Conservation (phyloP, 2,888 invertebrate genomes). For the Heteromyza rotundicornis region DNA sequence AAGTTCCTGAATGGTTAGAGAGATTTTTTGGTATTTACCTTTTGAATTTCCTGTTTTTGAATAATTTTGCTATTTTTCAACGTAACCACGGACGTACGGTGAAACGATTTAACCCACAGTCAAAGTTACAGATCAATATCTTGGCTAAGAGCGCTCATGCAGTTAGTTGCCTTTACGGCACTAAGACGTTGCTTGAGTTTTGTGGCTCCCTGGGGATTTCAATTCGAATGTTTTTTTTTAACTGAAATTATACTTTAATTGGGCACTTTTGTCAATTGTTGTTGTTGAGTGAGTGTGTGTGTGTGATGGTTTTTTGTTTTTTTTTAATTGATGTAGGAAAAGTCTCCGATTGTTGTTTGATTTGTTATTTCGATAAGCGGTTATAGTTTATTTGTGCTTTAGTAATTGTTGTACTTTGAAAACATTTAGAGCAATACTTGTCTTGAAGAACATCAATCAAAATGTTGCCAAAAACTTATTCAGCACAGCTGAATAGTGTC, state of each 20-base stretch:
- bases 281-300: slow-evolving; percentile 8
- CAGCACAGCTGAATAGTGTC: too few relatives aligned
- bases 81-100: neutral
- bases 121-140: slow-evolving; percentile 11
- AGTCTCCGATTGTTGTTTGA: too few relatives aligned
- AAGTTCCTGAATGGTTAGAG: neutral
- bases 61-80: neutral
- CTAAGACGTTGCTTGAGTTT: neutral
- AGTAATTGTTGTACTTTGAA: neutral
- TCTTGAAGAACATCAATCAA: too few relatives aligned
- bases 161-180: neutral
- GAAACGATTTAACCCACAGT: neutral
- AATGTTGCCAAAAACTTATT: too few relatives aligned
- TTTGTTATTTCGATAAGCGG: too few relatives aligned
- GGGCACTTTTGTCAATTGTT: slow-evolving; percentile 48
- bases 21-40: neutral
- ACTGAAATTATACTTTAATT: slow-evolving; percentile 53
- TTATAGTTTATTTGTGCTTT: too few relatives aligned
- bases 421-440: too few relatives aligned
- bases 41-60: neutral
- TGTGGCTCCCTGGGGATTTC: slow-evolving; percentile 12
- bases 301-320: neutral
- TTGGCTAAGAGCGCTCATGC: slow-evolving; percentile 5
- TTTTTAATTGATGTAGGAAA: too few relatives aligned
- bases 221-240: slow-evolving; percentile 22